Base-by-base conservation (phyloP, 2,888 invertebrate genomes). In the Myopa tessellatipennis region DNA sequence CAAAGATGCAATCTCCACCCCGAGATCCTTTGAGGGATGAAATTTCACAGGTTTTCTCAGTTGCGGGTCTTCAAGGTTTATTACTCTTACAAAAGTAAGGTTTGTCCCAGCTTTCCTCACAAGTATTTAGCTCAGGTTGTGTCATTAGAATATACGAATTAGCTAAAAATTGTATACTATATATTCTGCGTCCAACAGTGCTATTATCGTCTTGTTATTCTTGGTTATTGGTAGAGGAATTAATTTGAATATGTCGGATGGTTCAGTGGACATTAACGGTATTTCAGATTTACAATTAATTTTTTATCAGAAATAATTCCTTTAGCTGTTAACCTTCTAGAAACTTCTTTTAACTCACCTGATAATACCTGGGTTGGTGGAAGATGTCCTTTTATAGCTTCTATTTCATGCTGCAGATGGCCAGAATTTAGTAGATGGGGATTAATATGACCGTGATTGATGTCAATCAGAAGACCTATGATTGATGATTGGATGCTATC, bases 121-220 rank as follows among this genome's bases (percentile, higher is more conserved):
- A 60, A 18, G 60, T 60, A 18, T 60, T 60, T 16, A 60, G 60
- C 60, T 60, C 60, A 14, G 60, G 60, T 60, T 60, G 16, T 60
- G 10, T 60, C 14, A 16, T 60, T 60, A 16, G 60, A 18, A 16
- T 60, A 60, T 60, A 14, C 12, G 60, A 60, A 60, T 60, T 60
- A 8, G 60, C 12, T 60, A 0, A 12, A 60, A 60, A 12, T 60
- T 55, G 3, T 55, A 55, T 55, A 55, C 16, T 14, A 60, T 60
- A 60, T 60, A 60, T 60, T 60, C 60, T 6, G 60, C 60, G 4
- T 60, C 60, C 18, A 60, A 60, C 5, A 6, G 4, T 14, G 60
- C 60, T 60, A 60, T 60, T 6, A 60, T 60, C 60, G 60, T 16
- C 6, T 6, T 60, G 16, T 12, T 12, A 6, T 60, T 16, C 18